A percentile compares a stretch with the other conserved stretches of the same genome.
Evolutionary conservation across 2,888 invertebrate species (phyloP).

Genomic region (Harmothoe impar): DNA sequence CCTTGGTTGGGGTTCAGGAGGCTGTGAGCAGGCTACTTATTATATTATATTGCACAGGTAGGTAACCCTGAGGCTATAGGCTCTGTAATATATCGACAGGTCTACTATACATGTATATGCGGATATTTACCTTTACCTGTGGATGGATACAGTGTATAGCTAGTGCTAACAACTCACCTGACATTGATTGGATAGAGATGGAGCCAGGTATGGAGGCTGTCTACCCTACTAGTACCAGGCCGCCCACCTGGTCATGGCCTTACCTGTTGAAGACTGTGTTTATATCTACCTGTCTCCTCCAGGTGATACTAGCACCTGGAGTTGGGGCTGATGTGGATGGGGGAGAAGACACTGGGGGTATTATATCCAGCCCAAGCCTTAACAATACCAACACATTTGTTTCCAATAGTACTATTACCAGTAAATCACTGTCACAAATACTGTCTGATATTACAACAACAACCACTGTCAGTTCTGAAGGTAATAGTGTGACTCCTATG

Average conservation of each 20-base stretch:
- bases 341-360: neutral
- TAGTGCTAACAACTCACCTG: too few species aligned
- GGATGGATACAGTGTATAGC: too few species aligned
- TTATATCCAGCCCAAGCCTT: neutral
- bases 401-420: neutral
- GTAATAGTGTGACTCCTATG: neutral
- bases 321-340: neutral
- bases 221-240: too few species aligned
- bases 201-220: too few species aligned
- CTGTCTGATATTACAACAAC: neutral
- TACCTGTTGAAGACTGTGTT: conserved; percentile 23
- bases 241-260: neutral
- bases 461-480: neutral
- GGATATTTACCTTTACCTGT: too few species aligned
- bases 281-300: conserved; percentile 7
- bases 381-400: neutral
- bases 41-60: too few species aligned
- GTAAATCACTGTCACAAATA: neutral
- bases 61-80: too few species aligned
- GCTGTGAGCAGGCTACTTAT: too few species aligned
- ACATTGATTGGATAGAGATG: too few species aligned
- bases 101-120: too few species aligned
- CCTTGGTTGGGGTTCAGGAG: too few species aligned
- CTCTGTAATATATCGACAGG: too few species aligned
- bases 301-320: neutral